These are phyloP conservation scores for Leptobrachium ailaonicum DNA, from an alignment of 2,113 vertebrate species.

Conservation along the genomic window DNA sequence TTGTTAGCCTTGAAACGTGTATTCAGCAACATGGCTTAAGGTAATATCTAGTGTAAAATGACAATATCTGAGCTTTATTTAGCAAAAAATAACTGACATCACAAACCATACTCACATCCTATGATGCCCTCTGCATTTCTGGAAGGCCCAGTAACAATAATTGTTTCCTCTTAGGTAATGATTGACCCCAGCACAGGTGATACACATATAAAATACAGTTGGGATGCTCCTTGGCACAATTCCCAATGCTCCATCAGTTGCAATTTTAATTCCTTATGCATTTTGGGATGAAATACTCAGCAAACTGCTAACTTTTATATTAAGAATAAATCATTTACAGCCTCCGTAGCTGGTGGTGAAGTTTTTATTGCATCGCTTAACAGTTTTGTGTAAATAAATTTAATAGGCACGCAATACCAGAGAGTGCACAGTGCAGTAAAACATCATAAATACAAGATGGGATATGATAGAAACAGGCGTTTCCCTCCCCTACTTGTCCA, in stretches of 20 bases:
- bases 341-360: slow-evolving; percentile 40
- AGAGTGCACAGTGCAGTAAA: slow-evolving; percentile 37
- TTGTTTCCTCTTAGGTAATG: too few relatives aligned
- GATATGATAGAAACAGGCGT: slow-evolving; percentile 43
- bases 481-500: slow-evolving; percentile 32
- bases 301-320: slow-evolving; percentile 48
- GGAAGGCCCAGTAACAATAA: too few relatives aligned
- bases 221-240: slow-evolving; percentile 1
- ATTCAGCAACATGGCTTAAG: too few relatives aligned
- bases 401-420: slow-evolving; percentile 44
- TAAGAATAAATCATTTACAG: slow-evolving; percentile 48
- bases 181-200: neutral
- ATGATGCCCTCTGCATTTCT: too few relatives aligned
- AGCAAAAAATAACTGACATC: too few relatives aligned
- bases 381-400: slow-evolving; percentile 52
- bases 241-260: neutral
- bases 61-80: too few relatives aligned
- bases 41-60: too few relatives aligned
- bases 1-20: too few relatives aligned
- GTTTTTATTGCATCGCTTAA: slow-evolving; percentile 49
- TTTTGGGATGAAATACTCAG: slow-evolving; percentile 46
- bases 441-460: slow-evolving; percentile 49
- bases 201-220: neutral
- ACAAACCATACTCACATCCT: too few relatives aligned
- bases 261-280: slow-evolving; percentile 45